Conservation (phyloP, 2,113 vertebrate genomes). For the Stigmatopora argus region DNA sequence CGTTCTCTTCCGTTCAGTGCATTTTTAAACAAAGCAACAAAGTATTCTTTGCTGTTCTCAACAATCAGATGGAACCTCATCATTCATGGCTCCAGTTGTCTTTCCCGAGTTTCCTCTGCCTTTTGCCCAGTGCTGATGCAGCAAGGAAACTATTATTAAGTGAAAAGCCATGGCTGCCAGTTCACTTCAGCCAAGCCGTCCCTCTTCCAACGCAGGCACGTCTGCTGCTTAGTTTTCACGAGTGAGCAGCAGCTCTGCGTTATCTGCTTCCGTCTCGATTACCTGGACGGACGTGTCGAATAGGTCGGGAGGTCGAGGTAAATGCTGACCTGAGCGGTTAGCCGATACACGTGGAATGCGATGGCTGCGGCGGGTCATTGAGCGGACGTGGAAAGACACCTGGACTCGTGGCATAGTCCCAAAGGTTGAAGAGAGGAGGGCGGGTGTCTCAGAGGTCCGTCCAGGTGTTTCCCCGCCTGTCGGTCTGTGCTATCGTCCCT, state of each 20-base stretch:
- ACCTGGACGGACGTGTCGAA: slow-evolving; percentile 9
- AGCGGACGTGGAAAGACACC: slow-evolving; percentile 46
- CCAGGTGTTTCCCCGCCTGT: slow-evolving; percentile 51
- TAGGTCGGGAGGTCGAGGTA: slow-evolving; percentile 27
- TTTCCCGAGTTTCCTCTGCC: slow-evolving; percentile 24
- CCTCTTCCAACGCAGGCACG: slow-evolving; percentile 47
- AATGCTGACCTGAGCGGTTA: slow-evolving; percentile 25
- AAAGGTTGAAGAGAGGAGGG: slow-evolving; percentile 1
- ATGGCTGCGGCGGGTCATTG: slow-evolving; percentile 30
- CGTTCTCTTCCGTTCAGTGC: too few species aligned
- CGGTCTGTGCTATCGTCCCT: slow-evolving; percentile 45
- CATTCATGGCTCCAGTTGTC: slow-evolving; percentile 31
- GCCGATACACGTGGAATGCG: slow-evolving; percentile 25
- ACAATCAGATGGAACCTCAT: slow-evolving; percentile 19
- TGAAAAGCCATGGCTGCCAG: slow-evolving; percentile 39
- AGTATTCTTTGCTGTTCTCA: neutral
- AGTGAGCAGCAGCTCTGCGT: slow-evolving; percentile 34
- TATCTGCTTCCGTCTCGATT: slow-evolving; percentile 15
- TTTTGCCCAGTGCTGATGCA: slow-evolving; percentile 34
- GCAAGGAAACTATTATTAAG: slow-evolving; percentile 51
- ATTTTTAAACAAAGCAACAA: neutral
- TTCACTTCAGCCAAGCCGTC: slow-evolving; percentile 36
- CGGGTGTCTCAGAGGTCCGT: slow-evolving; percentile 11
- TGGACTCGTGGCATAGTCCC: slow-evolving; percentile 39
- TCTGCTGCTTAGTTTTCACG: slow-evolving; percentile 43